Evolutionary conservation across 2,888 invertebrate species (phyloP), one percentile per base, ranked within the genome.

Genomic region (Diadegma fenestrale): DNA sequence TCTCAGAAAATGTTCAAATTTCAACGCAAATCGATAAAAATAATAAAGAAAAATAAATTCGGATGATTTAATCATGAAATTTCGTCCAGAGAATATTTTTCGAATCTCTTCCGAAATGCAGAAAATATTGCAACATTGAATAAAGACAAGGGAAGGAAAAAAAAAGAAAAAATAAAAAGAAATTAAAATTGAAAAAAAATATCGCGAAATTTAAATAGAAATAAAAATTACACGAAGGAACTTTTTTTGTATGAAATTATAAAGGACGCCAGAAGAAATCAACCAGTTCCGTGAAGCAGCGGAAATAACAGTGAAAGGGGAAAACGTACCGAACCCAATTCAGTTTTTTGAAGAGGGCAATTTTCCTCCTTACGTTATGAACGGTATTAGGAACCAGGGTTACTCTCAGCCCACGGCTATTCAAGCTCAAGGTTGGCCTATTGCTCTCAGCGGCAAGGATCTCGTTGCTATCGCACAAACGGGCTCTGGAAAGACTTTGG

Each of bases 371-470:
- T 92, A 92, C 19, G 91, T 93, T 8, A 90, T 93, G 89, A 90
- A 92, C 54, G 93, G 91, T 22, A 93, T 91, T 82, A 93, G 93
- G 80, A 93, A 91, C 83, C 95, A 94, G 90, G 95, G 95, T 73
- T 95, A 95, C 87, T 90, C 93, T 51, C 94, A 94, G 63, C 96
- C 96, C 1, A 96, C 96, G 19, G 94, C 96, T 7, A 96, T 96
- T 90, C 96, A 96, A 92, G 94, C 96, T 43, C 95, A 96, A 90
- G 96, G 96, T 30, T 96, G 96, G 96, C 96, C 96, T 1, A 95
- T 96, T 82, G 95, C 96, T 4, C 93, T 96, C 86, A 95, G 95
- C 90, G 96, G 96, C n/a, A 92, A 94, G 85, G 96, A 96, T 92
- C 94, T 96, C 91, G 96, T 96, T 63, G 96, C 96, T 10, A 96